Base-by-base conservation (phyloP, 2,797 vertebrate genomes). In the Geotrypetes seraphini region DNA sequence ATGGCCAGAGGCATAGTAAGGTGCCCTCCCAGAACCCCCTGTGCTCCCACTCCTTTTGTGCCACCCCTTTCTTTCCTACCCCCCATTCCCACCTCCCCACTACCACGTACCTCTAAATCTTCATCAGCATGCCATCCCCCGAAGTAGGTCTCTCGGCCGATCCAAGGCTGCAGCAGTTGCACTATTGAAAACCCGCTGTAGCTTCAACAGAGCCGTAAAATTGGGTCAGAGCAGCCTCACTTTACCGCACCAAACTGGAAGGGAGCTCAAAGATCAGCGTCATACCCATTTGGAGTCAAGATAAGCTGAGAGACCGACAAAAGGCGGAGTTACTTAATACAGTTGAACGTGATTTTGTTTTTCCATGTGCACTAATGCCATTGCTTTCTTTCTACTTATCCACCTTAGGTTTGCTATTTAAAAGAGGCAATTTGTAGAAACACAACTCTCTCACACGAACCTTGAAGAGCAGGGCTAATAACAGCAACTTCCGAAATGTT, bases 101-200 rank as follows among this genome's bases (percentile, higher is more conserved):
- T n/a, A n/a, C n/a, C n/a, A n/a, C n/a, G n/a, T n/a, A n/a, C n/a
- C n/a, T n/a, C n/a, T n/a, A n/a, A n/a, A n/a, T n/a, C n/a, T n/a
- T n/a, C n/a, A n/a, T n/a, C n/a, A n/a, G n/a, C 75, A 84, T 62
- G 81, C 81, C 81, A 84, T 82, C 66, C 78, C 69, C 64, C 35
- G 40, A n/a, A n/a, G 33, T 25, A 20, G 43, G 6, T 30, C 50
- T 37, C 33, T 30, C 5, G 16, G 45, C 31, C 46, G 27, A 16
- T 32, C 31, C 46, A 31, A 43, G 5, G 39, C 36, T 35, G 9
- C 19, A 17, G 12, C 23, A 28, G 32, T 13, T 14, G 45, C 23
- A 16, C 26, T 43, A 31, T n/a, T n/a, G n/a, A n/a, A n/a, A 17
- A 11, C 36, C 19, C 48, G 19, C n/a, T 8, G 18, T 6, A 7